A percentile compares a stretch with the other conserved stretches of the same genome.
Conservation (phyloP, 2,113 vertebrate genomes). For the Sphaerodactylus townsendi region DNA sequence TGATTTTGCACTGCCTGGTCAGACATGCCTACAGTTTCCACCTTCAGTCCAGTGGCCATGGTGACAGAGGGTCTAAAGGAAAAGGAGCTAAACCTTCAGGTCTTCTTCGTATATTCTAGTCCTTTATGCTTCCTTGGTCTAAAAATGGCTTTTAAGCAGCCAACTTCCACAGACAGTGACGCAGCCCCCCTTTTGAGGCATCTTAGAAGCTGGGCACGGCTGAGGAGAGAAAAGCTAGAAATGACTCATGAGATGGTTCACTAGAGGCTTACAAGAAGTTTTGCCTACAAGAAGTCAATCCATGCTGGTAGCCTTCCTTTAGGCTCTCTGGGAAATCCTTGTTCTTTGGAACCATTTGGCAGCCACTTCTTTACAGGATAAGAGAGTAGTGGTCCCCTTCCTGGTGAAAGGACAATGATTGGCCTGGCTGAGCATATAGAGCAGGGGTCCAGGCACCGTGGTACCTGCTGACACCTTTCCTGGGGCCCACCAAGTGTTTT, state of each 20-base stretch:
- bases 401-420: not conserved
- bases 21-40: not conserved
- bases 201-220: not conserved
- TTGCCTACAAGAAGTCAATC: not conserved
- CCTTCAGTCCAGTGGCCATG: not conserved
- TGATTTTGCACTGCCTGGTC: not conserved
- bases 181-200: not conserved
- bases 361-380: not conserved
- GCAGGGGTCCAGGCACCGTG: no score
- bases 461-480: no score
- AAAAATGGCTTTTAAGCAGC: not conserved
- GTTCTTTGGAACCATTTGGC: not conserved
- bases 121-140: not conserved
- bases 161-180: not conserved
- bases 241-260: not conserved
- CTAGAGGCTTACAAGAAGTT: not conserved
- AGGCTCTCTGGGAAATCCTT: not conserved
- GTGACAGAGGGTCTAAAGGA: not conserved
- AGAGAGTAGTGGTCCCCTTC: not conserved
- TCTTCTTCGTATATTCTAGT: no score
- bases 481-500: no score
- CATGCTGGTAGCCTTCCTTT: no score
- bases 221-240: not conserved
- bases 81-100: not conserved
- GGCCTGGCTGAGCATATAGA: not conserved